Percentiles rank a stretch among this genome's conserved stretches.
These are phyloP conservation scores for Burhinus bistriatus DNA, from an alignment of 2,113 vertebrate genomes.

Conservation along the genomic window DNA sequence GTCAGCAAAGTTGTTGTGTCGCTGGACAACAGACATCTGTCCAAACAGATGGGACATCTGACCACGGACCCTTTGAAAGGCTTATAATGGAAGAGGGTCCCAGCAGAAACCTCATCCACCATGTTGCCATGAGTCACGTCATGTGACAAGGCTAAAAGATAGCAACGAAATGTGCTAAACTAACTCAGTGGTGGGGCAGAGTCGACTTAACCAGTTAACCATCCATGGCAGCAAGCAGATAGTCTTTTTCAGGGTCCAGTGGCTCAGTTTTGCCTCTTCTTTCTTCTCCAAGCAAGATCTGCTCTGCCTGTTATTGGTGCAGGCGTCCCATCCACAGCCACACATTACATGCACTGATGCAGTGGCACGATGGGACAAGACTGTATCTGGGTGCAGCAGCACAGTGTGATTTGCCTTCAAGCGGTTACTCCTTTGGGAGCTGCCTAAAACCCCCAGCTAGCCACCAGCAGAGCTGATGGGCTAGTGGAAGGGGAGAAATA, in stretches of 20 bases:
- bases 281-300: not conserved
- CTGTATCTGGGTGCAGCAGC: not conserved
- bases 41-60: not conserved
- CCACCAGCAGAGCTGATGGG: not conserved
- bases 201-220: not conserved
- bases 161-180: not conserved
- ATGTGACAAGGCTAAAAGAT: not conserved
- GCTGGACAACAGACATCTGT: rapidly evolving
- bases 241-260: not conserved
- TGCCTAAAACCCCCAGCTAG: not conserved
- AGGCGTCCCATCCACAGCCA: not conserved
- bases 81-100: not conserved
- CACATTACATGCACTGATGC: rapidly evolving
- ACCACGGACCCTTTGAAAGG: not conserved
- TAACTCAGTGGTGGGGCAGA: not conserved
- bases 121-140: rapidly evolving
- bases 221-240: not conserved
- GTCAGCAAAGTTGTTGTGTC: not conserved
- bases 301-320: not conserved
- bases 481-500: not conserved
- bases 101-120: not conserved
- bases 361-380: not conserved
- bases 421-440: not conserved
- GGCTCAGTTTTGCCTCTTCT: not conserved
- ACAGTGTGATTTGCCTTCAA: not conserved